Evolutionary conservation across 2,888 invertebrate genomes (phyloP).

Genomic region (Drosophila recens): DNA sequence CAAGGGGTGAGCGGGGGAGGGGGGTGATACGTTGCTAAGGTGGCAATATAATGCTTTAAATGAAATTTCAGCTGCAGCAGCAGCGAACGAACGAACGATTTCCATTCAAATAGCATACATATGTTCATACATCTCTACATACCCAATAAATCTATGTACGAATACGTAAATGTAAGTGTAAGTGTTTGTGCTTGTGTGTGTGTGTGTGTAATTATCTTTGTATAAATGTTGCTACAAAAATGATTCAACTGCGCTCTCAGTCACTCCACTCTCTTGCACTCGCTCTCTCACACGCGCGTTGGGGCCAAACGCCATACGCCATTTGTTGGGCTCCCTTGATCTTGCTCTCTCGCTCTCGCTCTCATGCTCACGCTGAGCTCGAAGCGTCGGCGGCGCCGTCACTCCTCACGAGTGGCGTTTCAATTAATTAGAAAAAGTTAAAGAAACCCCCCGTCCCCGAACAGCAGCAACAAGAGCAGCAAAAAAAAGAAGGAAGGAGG

Average conservation of each 20-base stretch:
- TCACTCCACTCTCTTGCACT: constrained; percentile 27
- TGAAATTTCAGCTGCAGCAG: constrained; percentile 48
- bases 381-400: constrained; percentile 64
- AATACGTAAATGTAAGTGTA: neutral
- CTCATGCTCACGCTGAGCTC: constrained; percentile 25
- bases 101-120: constrained; percentile 61
- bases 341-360: constrained; percentile 22
- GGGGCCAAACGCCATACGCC: constrained; percentile 3
- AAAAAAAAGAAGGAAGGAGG: constrained; percentile 23
- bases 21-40: neutral
- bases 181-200: constrained; percentile 1
- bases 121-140: constrained; percentile 57
- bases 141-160: constrained; percentile 22
- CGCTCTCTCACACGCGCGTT: constrained; percentile 20
- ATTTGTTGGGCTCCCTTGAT: constrained; percentile 10
- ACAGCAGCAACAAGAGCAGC: neutral
- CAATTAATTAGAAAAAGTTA: constrained; percentile 82
- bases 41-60: constrained; percentile 64
- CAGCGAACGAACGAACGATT: constrained; percentile 39
- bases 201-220: constrained; percentile 35
- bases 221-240: constrained; percentile 59
- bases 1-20: constrained; percentile 4
- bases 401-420: constrained; percentile 79
- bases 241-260: constrained; percentile 44
- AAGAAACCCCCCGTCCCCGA: constrained; percentile 59